A percentile compares a stretch with the other conserved stretches of the same genome.
Conservation (phyloP, 2,113 vertebrate species). For the Corapipo altera region DNA sequence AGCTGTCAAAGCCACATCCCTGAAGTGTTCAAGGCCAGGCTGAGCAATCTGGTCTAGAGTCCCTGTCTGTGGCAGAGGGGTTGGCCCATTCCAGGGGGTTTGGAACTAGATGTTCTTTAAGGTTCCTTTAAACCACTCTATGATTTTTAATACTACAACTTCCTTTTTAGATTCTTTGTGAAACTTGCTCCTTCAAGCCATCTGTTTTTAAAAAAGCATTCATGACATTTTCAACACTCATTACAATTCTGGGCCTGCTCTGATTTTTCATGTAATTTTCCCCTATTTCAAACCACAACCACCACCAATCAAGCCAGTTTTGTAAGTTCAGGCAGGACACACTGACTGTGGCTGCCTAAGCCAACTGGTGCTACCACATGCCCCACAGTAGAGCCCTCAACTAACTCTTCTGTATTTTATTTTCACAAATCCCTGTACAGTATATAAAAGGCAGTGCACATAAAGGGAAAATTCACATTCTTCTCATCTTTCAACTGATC, state of each 20-base stretch:
- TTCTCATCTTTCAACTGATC: neutral
- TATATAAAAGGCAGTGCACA: neutral
- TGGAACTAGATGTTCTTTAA: neutral
- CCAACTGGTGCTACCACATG: accelerated
- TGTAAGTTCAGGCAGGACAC: neutral
- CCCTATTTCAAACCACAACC: neutral
- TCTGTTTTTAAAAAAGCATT: neutral
- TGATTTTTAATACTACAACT: neutral
- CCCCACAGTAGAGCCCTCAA: accelerated
- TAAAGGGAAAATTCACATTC: neutral
- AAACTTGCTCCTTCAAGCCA: neutral
- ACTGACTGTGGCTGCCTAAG: accelerated
- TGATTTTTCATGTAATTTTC: neutral
- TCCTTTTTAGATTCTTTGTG: neutral
- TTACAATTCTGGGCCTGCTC: neutral
- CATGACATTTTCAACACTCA: neutral
- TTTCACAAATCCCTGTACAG: neutral
- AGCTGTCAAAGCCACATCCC: neutral
- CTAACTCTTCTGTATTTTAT: neutral
- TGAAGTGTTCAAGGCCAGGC: neutral
- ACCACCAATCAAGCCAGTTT: neutral
- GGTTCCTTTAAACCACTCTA: neutral
- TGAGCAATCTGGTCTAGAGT: neutral
- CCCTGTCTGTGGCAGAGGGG: neutral
- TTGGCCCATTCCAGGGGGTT: neutral